Evolutionary conservation across 2,888 invertebrate genomes (phyloP), one percentile per base, ranked within the genome.

Genomic region (Thera britannica): DNA sequence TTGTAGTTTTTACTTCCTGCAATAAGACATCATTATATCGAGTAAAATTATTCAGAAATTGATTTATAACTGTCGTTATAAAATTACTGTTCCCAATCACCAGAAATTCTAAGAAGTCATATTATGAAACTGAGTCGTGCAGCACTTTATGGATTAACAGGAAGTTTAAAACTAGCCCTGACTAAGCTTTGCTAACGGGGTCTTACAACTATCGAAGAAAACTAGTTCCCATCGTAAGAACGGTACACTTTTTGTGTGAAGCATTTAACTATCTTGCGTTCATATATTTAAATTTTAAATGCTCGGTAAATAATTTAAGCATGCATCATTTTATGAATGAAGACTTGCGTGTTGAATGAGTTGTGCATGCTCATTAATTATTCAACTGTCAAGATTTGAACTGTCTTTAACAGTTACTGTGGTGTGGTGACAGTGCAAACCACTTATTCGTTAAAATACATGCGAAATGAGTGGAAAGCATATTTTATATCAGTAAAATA

Each of bases 311-410:
- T 62, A 38, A 48, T 72, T 70, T 72, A 61, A 68, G n/a, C 34
- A 75, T 75, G 71, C 71, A 77, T 75, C 66, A 70, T 68, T 64
- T 61, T 75, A 74, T 79, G 77, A 80, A 81, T 79, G 76, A 75
- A 67, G 65, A 76, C 72, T 76, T 79, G 77, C 74, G 71, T 74
- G 67, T 73, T 75, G 78, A 71, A 71, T 78, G 62, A 73, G 74
- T 73, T 79, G 75, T 77, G 79, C 78, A 62, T 59, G 65, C 70
- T 79, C 78, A 82, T 84, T 79, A 79, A 81, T 83, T 77, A 84
- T 84, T 79, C 79, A 81, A 73, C 75, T 80, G 81, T 83, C 79
- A 79, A 80, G 76, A 81, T 75, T 74, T 76, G 76, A 80, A 81
- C 72, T 74, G 71, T 76, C 74, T 78, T 77, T 78, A 73, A 74